Conservation (phyloP, 1,140 invertebrate species). For the Drosophila orena region DNA sequence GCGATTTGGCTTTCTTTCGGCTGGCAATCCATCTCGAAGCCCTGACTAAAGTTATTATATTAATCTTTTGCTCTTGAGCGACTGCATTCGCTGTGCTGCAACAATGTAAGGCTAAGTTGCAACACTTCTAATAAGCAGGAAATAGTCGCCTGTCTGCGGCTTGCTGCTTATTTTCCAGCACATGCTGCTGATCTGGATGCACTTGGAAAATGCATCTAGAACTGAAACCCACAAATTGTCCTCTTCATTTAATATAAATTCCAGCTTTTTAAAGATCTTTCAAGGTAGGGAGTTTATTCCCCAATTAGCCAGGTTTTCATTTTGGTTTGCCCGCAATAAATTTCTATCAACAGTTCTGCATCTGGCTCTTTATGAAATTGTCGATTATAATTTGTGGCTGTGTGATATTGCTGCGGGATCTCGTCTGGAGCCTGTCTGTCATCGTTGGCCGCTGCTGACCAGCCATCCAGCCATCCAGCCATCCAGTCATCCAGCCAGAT, state of each 20-base stretch:
- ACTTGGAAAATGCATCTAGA: background rate
- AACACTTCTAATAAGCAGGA: conserved; percentile 40
- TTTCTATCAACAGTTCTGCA: background rate
- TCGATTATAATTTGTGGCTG: background rate
- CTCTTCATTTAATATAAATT: too few species aligned
- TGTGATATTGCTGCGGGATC: background rate
- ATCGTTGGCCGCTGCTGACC: conserved; percentile 15
- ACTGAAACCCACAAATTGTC: background rate
- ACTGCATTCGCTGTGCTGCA: conserved; percentile 31
- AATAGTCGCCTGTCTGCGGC: conserved; percentile 8
- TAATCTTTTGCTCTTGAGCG: background rate
- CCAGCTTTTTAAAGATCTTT: too few species aligned
- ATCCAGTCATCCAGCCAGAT: background rate
- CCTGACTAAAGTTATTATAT: conserved; percentile 27
- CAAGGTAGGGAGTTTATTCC: too few species aligned
- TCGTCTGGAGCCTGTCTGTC: conserved; percentile 43
- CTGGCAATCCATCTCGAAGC: background rate
- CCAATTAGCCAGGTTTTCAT: too few species aligned
- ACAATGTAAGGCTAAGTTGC: conserved; percentile 26
- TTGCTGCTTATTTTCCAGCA: conserved; percentile 8
- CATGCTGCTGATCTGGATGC: background rate
- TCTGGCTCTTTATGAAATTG: background rate
- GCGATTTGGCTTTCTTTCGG: too few species aligned
- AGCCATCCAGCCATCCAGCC: background rate
- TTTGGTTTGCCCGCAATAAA: too few species aligned